phyloP scores from a whole-genome alignment of 35 echinoderm and acorn worm species.

The Heliocidaris tuberculata region DNA sequence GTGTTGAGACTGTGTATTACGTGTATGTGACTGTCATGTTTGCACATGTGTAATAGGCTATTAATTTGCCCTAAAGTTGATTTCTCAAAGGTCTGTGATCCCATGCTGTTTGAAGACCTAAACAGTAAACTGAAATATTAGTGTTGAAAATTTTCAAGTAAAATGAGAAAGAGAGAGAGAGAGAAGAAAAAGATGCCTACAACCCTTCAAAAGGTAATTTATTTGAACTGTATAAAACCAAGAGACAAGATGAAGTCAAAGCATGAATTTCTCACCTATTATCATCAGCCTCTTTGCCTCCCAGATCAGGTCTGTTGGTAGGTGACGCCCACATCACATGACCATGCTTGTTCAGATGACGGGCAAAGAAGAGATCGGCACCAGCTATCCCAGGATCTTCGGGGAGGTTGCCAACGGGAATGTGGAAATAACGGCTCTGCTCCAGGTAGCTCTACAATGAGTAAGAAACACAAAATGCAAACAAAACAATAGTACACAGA shows the following conservation, averaged over 20 bases:
- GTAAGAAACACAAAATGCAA: neutral
- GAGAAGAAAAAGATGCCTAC: too few species aligned
- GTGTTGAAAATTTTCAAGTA: too few species aligned
- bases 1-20: too few species aligned
- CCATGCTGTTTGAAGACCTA: too few species aligned
- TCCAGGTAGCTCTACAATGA: constrained; percentile 81
- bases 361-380: constrained; percentile 88
- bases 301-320: constrained; percentile 89
- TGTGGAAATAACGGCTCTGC: constrained; percentile 93
- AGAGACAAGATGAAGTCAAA: neutral
- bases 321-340: constrained; percentile 90
- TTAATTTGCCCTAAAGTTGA: too few species aligned
- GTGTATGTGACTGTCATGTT: too few species aligned
- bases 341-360: constrained; percentile 92
- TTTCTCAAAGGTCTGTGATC: too few species aligned
- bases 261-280: constrained; percentile 64
- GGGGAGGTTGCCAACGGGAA: constrained; percentile 91
- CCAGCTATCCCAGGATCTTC: constrained; percentile 90
- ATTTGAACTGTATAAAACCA: neutral
- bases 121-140: too few species aligned
- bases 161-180: too few species aligned
- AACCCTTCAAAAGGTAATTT: neutral
- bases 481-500: too few species aligned
- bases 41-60: too few species aligned
- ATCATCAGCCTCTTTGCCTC: constrained; percentile 97